Percentiles rank a stretch among this genome's conserved stretches.
Evolutionary conservation across 2,113 vertebrate species (phyloP).

Genomic region (Cinclus cinclus): DNA sequence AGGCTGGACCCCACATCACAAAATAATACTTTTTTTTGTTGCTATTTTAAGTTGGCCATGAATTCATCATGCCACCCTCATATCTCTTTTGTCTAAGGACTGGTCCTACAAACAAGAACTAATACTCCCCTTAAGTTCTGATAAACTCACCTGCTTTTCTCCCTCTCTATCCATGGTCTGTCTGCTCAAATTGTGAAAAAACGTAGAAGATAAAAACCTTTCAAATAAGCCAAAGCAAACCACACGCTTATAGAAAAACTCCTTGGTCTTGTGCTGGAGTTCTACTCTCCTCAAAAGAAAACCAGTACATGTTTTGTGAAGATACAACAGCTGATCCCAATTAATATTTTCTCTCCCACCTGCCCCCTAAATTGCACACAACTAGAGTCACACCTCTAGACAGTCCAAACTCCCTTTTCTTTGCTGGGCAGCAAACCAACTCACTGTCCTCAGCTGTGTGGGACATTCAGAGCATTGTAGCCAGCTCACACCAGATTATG

Average conservation of each 20-base stretch:
- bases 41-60: neutral
- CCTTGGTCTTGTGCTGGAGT: rapidly evolving
- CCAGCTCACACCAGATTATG: neutral
- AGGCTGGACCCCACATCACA: neutral
- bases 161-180: neutral
- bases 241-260: neutral
- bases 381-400: neutral
- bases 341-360: neutral
- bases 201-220: neutral
- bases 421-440: neutral
- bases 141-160: neutral
- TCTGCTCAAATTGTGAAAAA: neutral
- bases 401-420: neutral
- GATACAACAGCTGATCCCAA: neutral
- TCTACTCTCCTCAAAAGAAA: neutral
- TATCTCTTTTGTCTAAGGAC: neutral
- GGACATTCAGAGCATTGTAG: neutral
- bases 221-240: neutral
- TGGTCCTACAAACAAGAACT: neutral
- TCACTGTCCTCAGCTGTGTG: neutral
- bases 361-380: neutral
- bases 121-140: rapidly evolving
- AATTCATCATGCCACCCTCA: neutral
- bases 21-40: neutral
- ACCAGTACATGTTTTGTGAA: neutral